Conservation (phyloP, 2,113 vertebrate genomes). For the Lampris incognitus region DNA sequence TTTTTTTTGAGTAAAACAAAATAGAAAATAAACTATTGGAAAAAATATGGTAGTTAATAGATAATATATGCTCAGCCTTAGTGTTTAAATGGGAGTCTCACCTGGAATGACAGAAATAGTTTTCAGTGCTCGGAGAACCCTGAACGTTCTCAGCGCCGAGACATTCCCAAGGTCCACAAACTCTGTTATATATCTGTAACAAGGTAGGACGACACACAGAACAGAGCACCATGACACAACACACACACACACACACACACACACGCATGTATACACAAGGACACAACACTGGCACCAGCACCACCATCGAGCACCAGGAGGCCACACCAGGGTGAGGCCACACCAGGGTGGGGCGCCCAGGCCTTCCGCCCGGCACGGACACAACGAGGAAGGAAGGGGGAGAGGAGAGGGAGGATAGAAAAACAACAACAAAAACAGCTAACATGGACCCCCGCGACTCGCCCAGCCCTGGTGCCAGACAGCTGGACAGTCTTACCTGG, state of each 20-base stretch:
- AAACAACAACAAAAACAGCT: slow-evolving; percentile 85
- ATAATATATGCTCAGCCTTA: slow-evolving; percentile 82
- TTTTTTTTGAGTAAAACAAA: slow-evolving; percentile 32
- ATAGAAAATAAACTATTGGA: slow-evolving; percentile 34
- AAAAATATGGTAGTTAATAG: slow-evolving; percentile 52
- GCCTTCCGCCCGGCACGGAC: slow-evolving; percentile 78
- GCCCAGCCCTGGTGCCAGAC: slow-evolving; percentile 77
- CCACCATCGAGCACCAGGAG: slow-evolving; percentile 85
- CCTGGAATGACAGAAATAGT: slow-evolving; percentile 99
- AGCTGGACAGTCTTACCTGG: slow-evolving; percentile 92
- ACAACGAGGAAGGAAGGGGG: slow-evolving; percentile 65
- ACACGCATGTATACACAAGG: slow-evolving; percentile 84
- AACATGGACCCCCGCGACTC: slow-evolving; percentile 86
- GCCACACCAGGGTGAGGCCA: slow-evolving; percentile 77
- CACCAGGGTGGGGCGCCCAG: slow-evolving; percentile 25
- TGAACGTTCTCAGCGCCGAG: slow-evolving; percentile 99
- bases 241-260: slow-evolving; percentile 84
- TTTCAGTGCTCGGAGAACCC: slow-evolving; percentile 99
- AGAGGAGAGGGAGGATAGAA: slow-evolving; percentile 50
- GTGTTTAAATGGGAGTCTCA: slow-evolving; percentile 92
- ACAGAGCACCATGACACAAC: slow-evolving; percentile 92
- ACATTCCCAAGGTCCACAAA: slow-evolving; percentile 99
- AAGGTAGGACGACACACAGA: slow-evolving; percentile 98
- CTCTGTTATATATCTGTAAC: slow-evolving; percentile 99
- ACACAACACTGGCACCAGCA: slow-evolving; percentile 82